A percentile compares a stretch with the other conserved stretches of the same genome.
Conservation (phyloP, 2,888 invertebrate genomes). For the Lucinisca nassula region DNA sequence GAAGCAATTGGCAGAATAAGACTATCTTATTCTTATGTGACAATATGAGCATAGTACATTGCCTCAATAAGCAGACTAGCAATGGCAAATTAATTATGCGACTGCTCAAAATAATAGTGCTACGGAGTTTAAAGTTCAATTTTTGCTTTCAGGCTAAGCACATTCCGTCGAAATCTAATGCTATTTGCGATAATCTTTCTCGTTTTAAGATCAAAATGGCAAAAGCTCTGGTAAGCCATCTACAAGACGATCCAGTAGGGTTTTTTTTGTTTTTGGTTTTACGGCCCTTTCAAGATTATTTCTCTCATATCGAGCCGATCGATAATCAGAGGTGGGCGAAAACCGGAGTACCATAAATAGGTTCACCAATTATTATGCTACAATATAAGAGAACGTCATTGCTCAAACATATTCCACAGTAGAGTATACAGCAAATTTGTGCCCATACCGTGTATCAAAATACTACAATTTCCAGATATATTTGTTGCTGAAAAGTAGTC, state of each 20-base stretch:
- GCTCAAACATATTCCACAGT: too few relatives aligned
- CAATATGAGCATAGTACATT: slow-evolving; percentile 34
- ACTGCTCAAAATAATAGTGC: slow-evolving; percentile 28
- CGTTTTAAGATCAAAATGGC: slow-evolving; percentile 37
- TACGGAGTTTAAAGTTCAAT: slow-evolving; percentile 16
- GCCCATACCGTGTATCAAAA: too few relatives aligned
- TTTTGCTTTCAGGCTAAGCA: slow-evolving; percentile 30
- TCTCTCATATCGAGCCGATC: too few relatives aligned
- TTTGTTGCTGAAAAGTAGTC: too few relatives aligned
- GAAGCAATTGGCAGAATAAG: slow-evolving; percentile 20
- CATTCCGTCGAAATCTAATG: slow-evolving; percentile 19
- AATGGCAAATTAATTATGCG: slow-evolving; percentile 29
- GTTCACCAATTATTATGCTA: too few relatives aligned
- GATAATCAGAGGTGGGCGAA: too few relatives aligned
- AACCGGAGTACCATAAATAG: too few relatives aligned
- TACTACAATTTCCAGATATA: too few relatives aligned
- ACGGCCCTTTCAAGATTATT: too few relatives aligned
- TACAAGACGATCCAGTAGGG: slow-evolving; percentile 1
- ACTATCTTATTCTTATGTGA: slow-evolving; percentile 40
- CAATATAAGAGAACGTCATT: too few relatives aligned
- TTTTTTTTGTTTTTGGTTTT: too few relatives aligned
- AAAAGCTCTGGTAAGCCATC: slow-evolving; percentile 18
- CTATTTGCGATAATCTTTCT: slow-evolving; percentile 35
- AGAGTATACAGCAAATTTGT: too few relatives aligned
- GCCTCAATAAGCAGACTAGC: slow-evolving; percentile 42